Base-by-base conservation (phyloP, 2,888 invertebrate species). In the Reticulitermes lucifugus region DNA sequence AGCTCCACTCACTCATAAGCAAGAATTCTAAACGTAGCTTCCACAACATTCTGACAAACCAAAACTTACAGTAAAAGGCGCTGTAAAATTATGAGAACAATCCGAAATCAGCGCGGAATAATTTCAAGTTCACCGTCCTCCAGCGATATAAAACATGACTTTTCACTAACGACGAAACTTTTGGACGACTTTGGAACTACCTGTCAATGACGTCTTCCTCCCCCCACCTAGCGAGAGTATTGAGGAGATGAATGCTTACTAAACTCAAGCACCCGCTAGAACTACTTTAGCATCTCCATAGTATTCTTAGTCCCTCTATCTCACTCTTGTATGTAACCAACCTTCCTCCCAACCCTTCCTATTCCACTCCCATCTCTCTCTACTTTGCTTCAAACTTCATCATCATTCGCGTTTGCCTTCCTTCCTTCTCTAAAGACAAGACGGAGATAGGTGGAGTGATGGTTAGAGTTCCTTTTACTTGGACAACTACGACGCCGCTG, bases 391-490 rank as follows among this genome's bases (percentile, higher is more conserved):
- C 46, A 81, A 81, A 81, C 81, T 81, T 81, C 60, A 81, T 81
- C 81, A 81, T 41, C 81, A 81, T 81, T 81, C 70, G 81, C 81
- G 81, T 81, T 81, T 70, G 65, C 81, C 81, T 65, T 81, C 81
- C 81, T 81, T 43, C 81, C 70, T 70, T 70, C 65, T 81, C 81
- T 60, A 65, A 46, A 77, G 46, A 77, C 41, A 77, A 35, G 41
- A 46, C 41, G 41, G 41, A 51, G 77, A 55, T 55, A 65, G 60
- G 60, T 60, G 60, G 65, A 65, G 65, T 65, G 65, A 65, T n/a
- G 65, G 65, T 65, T 25, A 41, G 41, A 41, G n/a, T 7, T 18
- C 35, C 29, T 29, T 77, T 77, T 77, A 77, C 77, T 77, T 77
- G 77, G 77, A 77, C 77, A 77, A 77, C 41, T 77, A 77, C 77